Conservation (phyloP, 2,113 vertebrate genomes). For the Syrrhaptes paradoxus region DNA sequence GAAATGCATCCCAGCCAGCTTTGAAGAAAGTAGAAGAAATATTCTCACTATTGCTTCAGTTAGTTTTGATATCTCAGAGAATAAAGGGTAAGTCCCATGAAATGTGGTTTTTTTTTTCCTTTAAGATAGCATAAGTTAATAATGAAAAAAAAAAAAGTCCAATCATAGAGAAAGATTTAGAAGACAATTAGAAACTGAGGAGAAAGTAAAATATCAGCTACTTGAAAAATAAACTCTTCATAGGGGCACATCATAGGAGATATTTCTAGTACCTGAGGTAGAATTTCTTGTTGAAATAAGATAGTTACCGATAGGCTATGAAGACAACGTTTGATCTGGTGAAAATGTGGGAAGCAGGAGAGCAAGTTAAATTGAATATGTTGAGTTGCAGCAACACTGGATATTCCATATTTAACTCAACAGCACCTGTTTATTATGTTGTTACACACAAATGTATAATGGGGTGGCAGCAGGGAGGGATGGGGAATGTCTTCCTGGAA, state of each 20-base stretch:
- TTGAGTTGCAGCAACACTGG: not conserved
- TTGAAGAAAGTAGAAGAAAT: not conserved
- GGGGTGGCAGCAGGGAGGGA: rapidly evolving
- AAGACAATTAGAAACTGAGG: not conserved
- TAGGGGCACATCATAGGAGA: not conserved
- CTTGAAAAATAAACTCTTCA: not conserved
- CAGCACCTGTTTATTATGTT: not conserved
- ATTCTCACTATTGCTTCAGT: not conserved
- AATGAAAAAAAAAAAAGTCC: not conserved
- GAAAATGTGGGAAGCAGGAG: not conserved
- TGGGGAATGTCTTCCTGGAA: not conserved
- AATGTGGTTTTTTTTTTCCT: not conserved
- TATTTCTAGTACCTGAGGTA: not conserved
- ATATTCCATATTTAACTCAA: not conserved
- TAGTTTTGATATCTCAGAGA: not conserved
- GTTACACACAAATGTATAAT: not conserved
- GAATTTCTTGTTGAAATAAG: not conserved
- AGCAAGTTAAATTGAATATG: not conserved
- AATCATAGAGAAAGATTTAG: not conserved
- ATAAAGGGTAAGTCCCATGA: not conserved
- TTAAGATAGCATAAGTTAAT: not conserved
- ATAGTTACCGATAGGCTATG: rapidly evolving
- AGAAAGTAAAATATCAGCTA: not conserved
- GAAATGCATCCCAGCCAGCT: not conserved
- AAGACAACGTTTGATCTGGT: not conserved